A percentile compares a stretch with the other conserved stretches of the same genome.
phyloP scores from a whole-genome alignment of 1,140 invertebrate genomes.

The Ostrea edulis region DNA sequence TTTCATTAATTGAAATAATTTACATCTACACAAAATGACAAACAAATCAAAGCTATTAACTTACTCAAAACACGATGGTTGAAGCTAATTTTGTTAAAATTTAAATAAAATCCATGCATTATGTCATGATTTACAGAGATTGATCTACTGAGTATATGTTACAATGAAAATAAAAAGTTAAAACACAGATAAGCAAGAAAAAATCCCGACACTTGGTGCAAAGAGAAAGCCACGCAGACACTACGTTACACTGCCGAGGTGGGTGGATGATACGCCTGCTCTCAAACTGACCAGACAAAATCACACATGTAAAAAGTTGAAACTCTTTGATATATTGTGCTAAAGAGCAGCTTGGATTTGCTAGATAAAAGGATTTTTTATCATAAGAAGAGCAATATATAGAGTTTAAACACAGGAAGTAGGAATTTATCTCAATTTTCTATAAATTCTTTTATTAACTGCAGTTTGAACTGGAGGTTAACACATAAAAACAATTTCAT shows the following conservation, averaged over 20 bases:
- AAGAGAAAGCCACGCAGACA: conserved; percentile 20
- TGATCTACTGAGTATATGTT: neutral
- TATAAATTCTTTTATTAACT: too few species aligned
- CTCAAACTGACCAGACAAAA: conserved; percentile 1
- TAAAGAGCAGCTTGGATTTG: neutral
- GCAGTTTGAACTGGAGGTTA: too few species aligned
- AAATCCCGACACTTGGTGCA: conserved; percentile 17
- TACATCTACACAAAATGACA: neutral
- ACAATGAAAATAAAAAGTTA: neutral
- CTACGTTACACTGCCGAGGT: conserved; percentile 12
- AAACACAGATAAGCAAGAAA: conserved; percentile 27
- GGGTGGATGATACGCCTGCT: conserved; percentile 1
- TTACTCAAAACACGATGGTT: neutral
- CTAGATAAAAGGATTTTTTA: neutral
- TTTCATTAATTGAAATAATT: neutral
- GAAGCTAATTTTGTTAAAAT: neutral
- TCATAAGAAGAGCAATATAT: neutral
- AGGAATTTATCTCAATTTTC: too few species aligned
- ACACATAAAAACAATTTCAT: too few species aligned
- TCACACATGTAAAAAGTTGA: neutral
- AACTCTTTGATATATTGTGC: neutral
- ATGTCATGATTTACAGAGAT: neutral
- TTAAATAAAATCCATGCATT: neutral
- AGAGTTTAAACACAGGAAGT: neutral
- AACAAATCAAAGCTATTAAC: neutral